These are phyloP conservation scores for Trematomus bernacchii DNA, from an alignment of 2,797 vertebrate genomes.

Conservation along the genomic window DNA sequence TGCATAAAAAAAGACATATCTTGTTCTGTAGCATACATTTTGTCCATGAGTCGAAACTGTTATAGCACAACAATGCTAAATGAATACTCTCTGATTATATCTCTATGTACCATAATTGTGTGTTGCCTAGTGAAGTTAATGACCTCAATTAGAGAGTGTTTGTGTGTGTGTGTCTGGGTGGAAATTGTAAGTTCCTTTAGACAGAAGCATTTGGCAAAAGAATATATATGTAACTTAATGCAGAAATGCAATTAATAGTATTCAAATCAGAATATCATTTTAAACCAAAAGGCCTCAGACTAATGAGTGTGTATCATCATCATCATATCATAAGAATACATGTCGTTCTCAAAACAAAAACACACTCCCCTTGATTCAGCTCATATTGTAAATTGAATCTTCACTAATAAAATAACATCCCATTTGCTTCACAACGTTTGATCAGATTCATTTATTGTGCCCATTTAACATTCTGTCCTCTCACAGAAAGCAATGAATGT, in stretches of 20 bases:
- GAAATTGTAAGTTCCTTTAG: no score
- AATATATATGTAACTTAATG: no score
- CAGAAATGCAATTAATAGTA: background rate
- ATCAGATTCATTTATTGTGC: background rate
- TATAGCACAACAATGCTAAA: background rate
- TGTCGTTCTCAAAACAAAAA: background rate
- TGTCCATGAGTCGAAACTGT: background rate
- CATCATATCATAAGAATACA: no score
- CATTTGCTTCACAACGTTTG: background rate
- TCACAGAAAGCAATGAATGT: slow-evolving; percentile 28
- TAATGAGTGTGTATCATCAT: background rate
- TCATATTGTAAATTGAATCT: slow-evolving; percentile 10
- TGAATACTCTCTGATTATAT: background rate
- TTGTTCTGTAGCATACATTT: background rate
- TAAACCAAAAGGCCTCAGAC: background rate
- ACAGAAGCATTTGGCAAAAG: no score
- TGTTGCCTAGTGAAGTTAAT: no score
- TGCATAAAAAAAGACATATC: background rate
- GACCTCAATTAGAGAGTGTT: no score
- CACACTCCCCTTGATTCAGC: background rate
- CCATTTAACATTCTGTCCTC: slow-evolving; percentile 4
- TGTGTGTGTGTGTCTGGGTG: no score
- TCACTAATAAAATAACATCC: slow-evolving; percentile 7
- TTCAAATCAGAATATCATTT: background rate
- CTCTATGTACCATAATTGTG: background rate